Evolutionary conservation across 2,797 vertebrate genomes (phyloP).

Genomic region (Fratercula arctica): DNA sequence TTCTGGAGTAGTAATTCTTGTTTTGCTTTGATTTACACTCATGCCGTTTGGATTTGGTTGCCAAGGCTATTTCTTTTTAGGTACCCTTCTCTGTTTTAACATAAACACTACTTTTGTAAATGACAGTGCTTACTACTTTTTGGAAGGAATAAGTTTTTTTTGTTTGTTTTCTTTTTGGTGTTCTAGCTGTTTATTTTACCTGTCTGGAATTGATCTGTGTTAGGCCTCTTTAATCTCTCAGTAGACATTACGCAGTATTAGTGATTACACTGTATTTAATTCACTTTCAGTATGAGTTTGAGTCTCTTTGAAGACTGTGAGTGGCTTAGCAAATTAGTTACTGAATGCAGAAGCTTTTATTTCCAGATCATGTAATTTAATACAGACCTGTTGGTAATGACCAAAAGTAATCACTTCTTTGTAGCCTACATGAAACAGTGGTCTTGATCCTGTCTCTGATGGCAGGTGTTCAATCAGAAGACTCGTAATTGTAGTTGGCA

Average conservation of each 20-base stretch:
- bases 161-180: constrained; percentile 30
- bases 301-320: constrained; percentile 50
- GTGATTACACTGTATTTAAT: constrained; percentile 55
- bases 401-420: constrained; percentile 53
- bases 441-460: constrained; percentile 1
- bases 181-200: constrained; percentile 69
- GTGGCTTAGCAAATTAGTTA: constrained; percentile 48
- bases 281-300: constrained; percentile 55
- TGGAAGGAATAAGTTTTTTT: constrained; percentile 62
- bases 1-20: constrained; percentile 72
- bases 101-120: constrained; percentile 72
- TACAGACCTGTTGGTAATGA: constrained; percentile 50
- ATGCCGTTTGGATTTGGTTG: constrained; percentile 68
- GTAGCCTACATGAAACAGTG: background rate
- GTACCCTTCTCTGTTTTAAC: constrained; percentile 69
- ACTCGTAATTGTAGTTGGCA: background rate
- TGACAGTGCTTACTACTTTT: constrained; percentile 61
- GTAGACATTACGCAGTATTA: constrained; percentile 59
- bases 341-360: constrained; percentile 48
- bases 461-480: background rate
- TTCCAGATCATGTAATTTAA: constrained; percentile 29
- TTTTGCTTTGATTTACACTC: constrained; percentile 66
- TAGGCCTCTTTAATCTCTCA: constrained; percentile 54
- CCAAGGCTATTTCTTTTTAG: constrained; percentile 64
- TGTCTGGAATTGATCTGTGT: constrained; percentile 53